Percentiles rank a stretch among this genome's conserved stretches.
Evolutionary conservation across 2,113 vertebrate species (phyloP).

Genomic region (Pholis gunnellus): DNA sequence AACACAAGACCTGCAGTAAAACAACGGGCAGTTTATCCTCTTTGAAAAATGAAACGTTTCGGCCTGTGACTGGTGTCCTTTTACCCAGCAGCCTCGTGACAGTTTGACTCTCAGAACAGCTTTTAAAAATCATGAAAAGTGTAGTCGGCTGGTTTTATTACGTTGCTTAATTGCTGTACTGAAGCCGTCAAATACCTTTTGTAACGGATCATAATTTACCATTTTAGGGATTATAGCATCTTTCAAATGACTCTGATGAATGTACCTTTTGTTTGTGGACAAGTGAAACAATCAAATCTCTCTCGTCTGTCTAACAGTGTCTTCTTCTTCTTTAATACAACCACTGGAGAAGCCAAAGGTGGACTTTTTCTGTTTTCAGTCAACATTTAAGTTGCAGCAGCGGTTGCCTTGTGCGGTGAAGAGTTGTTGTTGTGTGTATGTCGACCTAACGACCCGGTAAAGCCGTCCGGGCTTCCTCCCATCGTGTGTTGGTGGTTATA

Average conservation of each 20-base stretch:
- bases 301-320: background rate
- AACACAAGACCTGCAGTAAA: constrained; percentile 33
- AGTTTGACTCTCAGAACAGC: background rate
- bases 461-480: background rate
- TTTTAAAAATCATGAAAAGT: background rate
- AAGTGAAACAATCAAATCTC: background rate
- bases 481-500: background rate
- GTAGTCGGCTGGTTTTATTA: background rate
- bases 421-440: no score
- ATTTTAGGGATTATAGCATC: background rate
- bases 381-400: no score
- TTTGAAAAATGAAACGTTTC: constrained; percentile 10
- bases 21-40: background rate
- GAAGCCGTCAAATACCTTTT: background rate
- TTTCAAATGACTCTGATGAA: background rate
- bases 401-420: no score
- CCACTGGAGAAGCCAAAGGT: background rate
- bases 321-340: background rate
- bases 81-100: background rate
- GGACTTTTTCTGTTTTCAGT: background rate
- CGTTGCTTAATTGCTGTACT: background rate
- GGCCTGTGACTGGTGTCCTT: background rate
- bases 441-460: no score
- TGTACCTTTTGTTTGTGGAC: background rate
- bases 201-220: background rate